These are phyloP conservation scores for Drosophila mayri DNA, from an alignment of 1,140 invertebrate genomes.

Conservation along the genomic window DNA sequence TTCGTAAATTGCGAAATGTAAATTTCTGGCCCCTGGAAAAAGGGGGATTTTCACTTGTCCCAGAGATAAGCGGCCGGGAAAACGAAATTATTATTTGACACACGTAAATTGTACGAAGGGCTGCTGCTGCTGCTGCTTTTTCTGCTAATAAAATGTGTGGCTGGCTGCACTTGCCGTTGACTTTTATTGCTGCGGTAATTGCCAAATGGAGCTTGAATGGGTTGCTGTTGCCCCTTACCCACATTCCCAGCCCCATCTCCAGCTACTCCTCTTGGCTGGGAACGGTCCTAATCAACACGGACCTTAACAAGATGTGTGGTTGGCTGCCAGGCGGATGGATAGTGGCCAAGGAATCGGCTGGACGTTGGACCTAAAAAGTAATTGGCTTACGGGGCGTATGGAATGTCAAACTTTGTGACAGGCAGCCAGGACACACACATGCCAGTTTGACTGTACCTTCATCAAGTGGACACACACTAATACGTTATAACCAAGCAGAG, in stretches of 20 bases:
- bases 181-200: constrained; percentile 83
- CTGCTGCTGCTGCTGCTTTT: constrained; percentile 16
- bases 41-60: constrained; percentile 55
- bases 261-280: not conserved
- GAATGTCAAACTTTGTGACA: constrained; percentile 66
- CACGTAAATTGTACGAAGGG: constrained; percentile 70
- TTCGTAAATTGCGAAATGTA: constrained; percentile 83
- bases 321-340: constrained; percentile 37
- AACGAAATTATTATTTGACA: constrained; percentile 81
- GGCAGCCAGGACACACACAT: constrained; percentile 32
- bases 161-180: constrained; percentile 68
- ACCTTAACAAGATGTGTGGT: constrained; percentile 53
- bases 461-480: constrained; percentile 22
- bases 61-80: constrained; percentile 59
- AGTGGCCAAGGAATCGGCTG: constrained; percentile 2
- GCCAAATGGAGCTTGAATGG: constrained; percentile 80
- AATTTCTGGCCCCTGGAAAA: constrained; percentile 62
- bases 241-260: not conserved
- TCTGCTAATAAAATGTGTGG: constrained; percentile 57
- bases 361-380: constrained; percentile 56
- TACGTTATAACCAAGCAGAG: not conserved
- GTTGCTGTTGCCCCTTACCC: constrained; percentile 24
- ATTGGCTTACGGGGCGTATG: constrained; percentile 75
- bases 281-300: constrained; percentile 55
- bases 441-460: constrained; percentile 53